Evolutionary conservation across 2,113 vertebrate genomes (phyloP).

Genomic region (Phainopepla nitens): DNA sequence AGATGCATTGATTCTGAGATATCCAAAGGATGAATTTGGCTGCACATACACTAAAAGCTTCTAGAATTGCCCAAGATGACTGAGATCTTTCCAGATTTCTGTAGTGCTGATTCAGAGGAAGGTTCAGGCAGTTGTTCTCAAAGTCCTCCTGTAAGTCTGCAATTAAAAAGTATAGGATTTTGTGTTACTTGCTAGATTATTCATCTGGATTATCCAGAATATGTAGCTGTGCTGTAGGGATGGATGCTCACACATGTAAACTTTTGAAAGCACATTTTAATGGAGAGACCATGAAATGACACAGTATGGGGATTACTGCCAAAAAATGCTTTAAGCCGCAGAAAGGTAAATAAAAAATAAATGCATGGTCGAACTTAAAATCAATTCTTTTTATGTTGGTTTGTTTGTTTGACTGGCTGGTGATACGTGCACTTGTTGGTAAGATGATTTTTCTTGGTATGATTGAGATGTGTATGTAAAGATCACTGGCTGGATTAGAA

Average conservation of each 20-base stretch:
- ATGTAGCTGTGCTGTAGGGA: not conserved
- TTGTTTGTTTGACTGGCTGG: not conserved
- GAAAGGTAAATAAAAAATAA: not conserved
- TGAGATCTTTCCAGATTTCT: not conserved
- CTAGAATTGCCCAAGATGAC: not conserved
- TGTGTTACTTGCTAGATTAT: not conserved
- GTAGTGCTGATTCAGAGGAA: not conserved
- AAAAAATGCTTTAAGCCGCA: not conserved
- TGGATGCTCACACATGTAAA: not conserved
- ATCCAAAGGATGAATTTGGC: not conserved
- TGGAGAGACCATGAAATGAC: not conserved
- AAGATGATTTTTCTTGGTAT: not conserved
- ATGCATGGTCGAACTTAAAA: not conserved
- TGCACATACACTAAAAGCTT: not conserved
- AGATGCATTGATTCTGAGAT: not conserved
- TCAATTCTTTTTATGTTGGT: rapidly evolving
- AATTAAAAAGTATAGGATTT: not conserved
- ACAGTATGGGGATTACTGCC: not conserved
- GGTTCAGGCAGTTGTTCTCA: not conserved
- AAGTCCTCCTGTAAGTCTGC: not conserved
- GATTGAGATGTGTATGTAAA: not conserved
- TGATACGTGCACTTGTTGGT: not conserved
- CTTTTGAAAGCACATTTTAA: not conserved
- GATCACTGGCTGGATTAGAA: not conserved
- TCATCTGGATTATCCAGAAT: not conserved